phyloP scores from a whole-genome alignment of 2,113 vertebrate genomes.

The Synchiropus splendidus region DNA sequence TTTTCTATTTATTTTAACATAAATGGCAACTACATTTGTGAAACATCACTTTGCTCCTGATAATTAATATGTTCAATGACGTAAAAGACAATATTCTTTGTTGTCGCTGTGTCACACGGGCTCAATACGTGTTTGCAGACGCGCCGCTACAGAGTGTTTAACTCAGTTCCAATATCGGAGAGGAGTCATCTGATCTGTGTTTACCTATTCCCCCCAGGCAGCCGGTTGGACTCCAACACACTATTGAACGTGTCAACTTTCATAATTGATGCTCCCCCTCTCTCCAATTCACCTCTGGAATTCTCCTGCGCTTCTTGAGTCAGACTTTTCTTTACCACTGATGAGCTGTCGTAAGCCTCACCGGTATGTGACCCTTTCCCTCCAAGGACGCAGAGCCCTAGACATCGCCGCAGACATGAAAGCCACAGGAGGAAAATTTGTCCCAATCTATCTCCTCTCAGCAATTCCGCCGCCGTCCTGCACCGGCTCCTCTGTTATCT shows the following conservation, averaged over 20 bases:
- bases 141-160: constrained; percentile 4
- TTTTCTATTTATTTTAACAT: too few species aligned
- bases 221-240: constrained; percentile 35
- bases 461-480: constrained; percentile 32
- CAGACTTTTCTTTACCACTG: constrained; percentile 25
- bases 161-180: constrained; percentile 23
- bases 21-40: too few species aligned
- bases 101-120: too few species aligned
- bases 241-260: constrained; percentile 47
- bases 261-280: constrained; percentile 50
- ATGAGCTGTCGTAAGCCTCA: constrained; percentile 17
- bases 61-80: too few species aligned
- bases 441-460: constrained; percentile 45
- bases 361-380: constrained; percentile 8
- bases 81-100: too few species aligned
- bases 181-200: constrained; percentile 17
- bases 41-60: too few species aligned
- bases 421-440: constrained; percentile 28
- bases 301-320: constrained; percentile 23
- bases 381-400: constrained; percentile 39
- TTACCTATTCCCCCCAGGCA: constrained; percentile 36
- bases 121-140: too few species aligned
- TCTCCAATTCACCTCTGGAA: constrained; percentile 4
- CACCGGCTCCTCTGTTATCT: constrained; percentile 46
- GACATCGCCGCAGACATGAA: constrained; percentile 31